These are phyloP conservation scores for Pachypanchax playfairii DNA, from an alignment of 2,113 vertebrate species.

Conservation along the genomic window DNA sequence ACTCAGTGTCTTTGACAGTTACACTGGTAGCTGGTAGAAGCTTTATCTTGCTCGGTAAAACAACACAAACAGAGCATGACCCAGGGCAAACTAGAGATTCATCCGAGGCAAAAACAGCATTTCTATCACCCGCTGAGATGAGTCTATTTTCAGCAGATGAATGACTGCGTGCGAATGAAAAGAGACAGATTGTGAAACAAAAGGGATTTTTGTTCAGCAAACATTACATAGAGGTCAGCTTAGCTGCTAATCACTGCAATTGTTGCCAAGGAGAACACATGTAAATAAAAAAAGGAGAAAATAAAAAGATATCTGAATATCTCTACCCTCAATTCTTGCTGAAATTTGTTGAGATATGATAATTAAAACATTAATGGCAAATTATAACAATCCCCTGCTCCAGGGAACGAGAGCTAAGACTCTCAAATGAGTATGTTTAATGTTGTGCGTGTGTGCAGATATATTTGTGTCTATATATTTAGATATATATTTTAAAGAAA, in stretches of 20 bases:
- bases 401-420: conserved; percentile 8
- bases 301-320: conserved; percentile 24
- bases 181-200: conserved; percentile 55
- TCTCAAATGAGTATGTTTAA: conserved; percentile 1
- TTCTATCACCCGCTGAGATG: conserved; percentile 51
- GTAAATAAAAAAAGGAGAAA: conserved; percentile 11
- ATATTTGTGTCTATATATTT: not conserved
- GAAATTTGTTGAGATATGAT: conserved; percentile 39
- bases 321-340: conserved; percentile 8
- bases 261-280: conserved; percentile 33
- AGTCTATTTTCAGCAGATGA: conserved; percentile 57
- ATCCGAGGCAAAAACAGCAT: conserved; percentile 40
- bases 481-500: too few relatives aligned
- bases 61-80: conserved; percentile 42
- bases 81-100: conserved; percentile 46
- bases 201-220: conserved; percentile 47
- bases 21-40: conserved; percentile 29
- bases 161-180: conserved; percentile 53
- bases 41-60: conserved; percentile 42
- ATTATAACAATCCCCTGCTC: conserved; percentile 29
- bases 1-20: conserved; percentile 49
- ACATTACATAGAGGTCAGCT: conserved; percentile 49
- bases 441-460: not conserved
- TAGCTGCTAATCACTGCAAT: conserved; percentile 20
- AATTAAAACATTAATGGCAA: conserved; percentile 58